Conservation (phyloP, 1,140 invertebrate genomes). For the Caenorhabditis brenneri region DNA sequence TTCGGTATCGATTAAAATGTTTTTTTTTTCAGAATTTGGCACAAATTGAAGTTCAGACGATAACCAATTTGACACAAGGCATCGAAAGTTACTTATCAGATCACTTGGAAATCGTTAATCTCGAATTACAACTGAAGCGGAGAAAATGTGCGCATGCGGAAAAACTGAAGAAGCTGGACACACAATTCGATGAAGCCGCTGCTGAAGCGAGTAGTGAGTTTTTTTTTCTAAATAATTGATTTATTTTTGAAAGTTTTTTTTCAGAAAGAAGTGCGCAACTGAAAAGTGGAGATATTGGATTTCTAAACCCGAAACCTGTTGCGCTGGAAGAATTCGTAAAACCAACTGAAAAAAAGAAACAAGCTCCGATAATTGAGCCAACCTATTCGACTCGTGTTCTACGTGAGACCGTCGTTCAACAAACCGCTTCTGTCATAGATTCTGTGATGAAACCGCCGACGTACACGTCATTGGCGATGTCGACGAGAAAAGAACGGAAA, state of each 20-base stretch:
- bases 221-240: background rate
- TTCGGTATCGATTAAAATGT: background rate
- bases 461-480: background rate
- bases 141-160: background rate
- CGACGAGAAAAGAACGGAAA: background rate
- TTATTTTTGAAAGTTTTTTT: too few species aligned
- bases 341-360: background rate
- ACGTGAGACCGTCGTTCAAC: background rate
- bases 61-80: background rate
- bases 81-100: background rate
- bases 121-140: background rate
- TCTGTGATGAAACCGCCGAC: constrained; percentile 10
- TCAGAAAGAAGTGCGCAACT: background rate
- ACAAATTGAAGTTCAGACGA: background rate
- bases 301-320: background rate
- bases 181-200: background rate
- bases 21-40: background rate
- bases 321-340: background rate
- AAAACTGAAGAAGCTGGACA: background rate
- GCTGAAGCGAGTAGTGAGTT: background rate
- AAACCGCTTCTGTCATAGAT: background rate
- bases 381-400: background rate
- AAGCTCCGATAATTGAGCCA: background rate
- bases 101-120: background rate
- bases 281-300: background rate